Base-by-base conservation (phyloP, 2,797 vertebrate genomes). In the Chelmon rostratus region DNA sequence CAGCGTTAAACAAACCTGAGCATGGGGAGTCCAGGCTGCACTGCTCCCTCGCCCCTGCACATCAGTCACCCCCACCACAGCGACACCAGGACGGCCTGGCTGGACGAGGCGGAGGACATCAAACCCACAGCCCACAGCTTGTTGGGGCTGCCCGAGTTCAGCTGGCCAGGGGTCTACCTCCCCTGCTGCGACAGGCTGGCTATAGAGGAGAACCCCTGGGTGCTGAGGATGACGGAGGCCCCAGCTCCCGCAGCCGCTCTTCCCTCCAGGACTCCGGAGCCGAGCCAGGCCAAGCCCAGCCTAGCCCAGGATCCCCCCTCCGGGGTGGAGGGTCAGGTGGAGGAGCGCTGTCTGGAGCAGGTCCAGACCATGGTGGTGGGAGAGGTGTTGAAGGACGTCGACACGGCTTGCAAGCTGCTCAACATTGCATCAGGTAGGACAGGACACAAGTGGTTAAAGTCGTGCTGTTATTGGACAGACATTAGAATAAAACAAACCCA, bases 371-470 rank as follows among this genome's bases (percentile, higher is more conserved):
- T 98, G 96, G 97, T 99, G 89, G 96, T 98, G 87, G 97, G 96
- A 0, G 98, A 99, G 74, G 98, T 99, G 82, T 94, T 99, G 64
- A 99, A 98, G 93, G 98, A 99, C 81, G 96, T 99, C n/a, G 97
- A 97, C 92, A 98, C 96, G 0, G 97, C 98, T 33, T 99, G 97
- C 91, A 98, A 98, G 89, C 95, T 99, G 69, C 97, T 99, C 86
- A 98, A 97, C 94, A 99, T 99, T 73, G 84, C 96, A 0, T 93
- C 97, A 86, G 98, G 98, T 98, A 86, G 79, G 94, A 56, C 9
- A 40, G 10, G 33, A 47, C 1, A 13, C n/a, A 15, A 33, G 11
- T 16, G 28, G 0, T 64, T 40, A 5, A 68, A 19, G n/a, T 62
- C 4, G 6, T 10, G 28, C 66, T 18, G 50, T 38, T 3, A 44